Base-by-base conservation (phyloP, 2,113 vertebrate species). In the Channa argus region DNA sequence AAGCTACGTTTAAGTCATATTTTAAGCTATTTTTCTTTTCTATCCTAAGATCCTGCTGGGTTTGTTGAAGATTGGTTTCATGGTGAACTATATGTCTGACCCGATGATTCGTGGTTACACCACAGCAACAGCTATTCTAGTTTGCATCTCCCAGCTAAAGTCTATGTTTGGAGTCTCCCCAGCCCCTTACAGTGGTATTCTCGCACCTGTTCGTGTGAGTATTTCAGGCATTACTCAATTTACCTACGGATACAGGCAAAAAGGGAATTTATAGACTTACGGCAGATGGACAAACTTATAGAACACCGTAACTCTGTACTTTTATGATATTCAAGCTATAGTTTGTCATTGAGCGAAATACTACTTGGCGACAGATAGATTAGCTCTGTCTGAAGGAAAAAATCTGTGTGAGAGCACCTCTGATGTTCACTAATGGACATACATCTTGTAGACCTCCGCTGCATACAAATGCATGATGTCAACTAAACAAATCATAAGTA, bases 41-140 rank as follows among this genome's bases (percentile, higher is more conserved):
- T 70, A 53, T 38, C 84, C 2, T 12, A 37, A 99, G 98, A 90
- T 99, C 14, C 83, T 94, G 33, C 79, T 99, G 75, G 98, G 98
- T 39, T 74, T 99, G 77, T 88, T 97, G 52, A 96, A 90, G 83
- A 98, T 99, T 1, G 98, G 98, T 43, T 98, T 99, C 0, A 95
- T 99, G 79, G 98, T 96, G 63, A 98, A 95, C 13, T 99, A 99
- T 84, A 94, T 99, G 39, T 99, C 98, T 0, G 97, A 99, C 61
- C 97, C 98, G 0, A 92, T 99, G 78, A 92, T 99, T 43, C 96
- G 96, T 0, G 95, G 94, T 51, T 99, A 99, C 71, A 98, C 96
- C 36, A 98, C 96, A 0, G 98, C 94, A 0, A 94, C 97, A 0
- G 93, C 98, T 0, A 79, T 94, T 66, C 96, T 98, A 0, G 98